phyloP scores from a whole-genome alignment of 2,797 vertebrate species.

The Setipinna tenuifilis region DNA sequence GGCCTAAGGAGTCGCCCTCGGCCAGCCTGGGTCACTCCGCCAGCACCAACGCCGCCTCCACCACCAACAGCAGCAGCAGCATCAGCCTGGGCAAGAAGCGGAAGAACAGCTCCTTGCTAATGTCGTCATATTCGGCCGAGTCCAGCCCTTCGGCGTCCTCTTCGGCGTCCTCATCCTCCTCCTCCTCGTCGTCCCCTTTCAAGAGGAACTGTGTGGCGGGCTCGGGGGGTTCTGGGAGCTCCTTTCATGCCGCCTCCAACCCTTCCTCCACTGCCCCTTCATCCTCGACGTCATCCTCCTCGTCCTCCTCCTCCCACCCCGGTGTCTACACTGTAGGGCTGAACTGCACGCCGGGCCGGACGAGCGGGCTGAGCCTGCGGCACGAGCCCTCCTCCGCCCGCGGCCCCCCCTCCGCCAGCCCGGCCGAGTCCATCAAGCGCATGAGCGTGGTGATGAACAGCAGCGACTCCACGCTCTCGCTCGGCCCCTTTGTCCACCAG shows the following conservation, averaged over 20 bases:
- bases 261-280: constrained; percentile 76
- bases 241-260: constrained; percentile 83
- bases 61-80: constrained; percentile 74
- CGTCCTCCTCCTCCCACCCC: constrained; percentile 81
- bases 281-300: constrained; percentile 72
- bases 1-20: constrained; percentile 85
- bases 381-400: constrained; percentile 84
- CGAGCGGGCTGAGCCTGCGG: constrained; percentile 87
- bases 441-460: constrained; percentile 99
- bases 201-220: constrained; percentile 93
- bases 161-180: constrained; percentile 81
- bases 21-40: constrained; percentile 73
- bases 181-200: constrained; percentile 79
- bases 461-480: constrained; percentile 93
- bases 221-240: constrained; percentile 86
- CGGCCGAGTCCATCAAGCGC: constrained; percentile 94
- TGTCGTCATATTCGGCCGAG: constrained; percentile 75
- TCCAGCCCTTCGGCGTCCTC: constrained; percentile 76
- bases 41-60: constrained; percentile 74
- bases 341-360: constrained; percentile 86
- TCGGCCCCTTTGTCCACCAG: constrained; percentile 95
- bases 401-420: constrained; percentile 86
- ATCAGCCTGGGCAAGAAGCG: constrained; percentile 93
- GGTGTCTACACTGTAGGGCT: constrained; percentile 84
- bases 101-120: constrained; percentile 88